Evolutionary conservation across 2,797 vertebrate species (phyloP), one percentile per base, ranked within the genome.

Genomic region (Molossus molossus): DNA sequence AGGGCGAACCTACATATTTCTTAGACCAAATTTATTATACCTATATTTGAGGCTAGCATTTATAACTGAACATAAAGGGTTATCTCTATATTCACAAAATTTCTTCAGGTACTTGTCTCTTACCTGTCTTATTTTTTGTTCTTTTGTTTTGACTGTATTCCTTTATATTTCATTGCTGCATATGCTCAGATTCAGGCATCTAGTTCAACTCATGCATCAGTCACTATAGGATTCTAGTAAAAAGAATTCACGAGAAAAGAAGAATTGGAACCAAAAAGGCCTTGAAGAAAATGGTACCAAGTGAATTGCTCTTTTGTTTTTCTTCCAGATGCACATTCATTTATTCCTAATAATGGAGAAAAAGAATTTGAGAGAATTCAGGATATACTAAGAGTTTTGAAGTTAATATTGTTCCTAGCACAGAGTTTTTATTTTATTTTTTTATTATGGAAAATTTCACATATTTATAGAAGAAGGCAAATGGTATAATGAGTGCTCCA

Each of bases 1-100:
- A 33, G 33, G 33, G 33, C 33, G 21, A 91, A 58, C 58, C 17
- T 73, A 3, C 58, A 33, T 89, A 86, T 75, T 96, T 72, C n/a
- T 95, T 14, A 91, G 67, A 45, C 3, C 27, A 93, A 18, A 77
- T 95, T 77, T 90, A 73, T 88, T 87, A 65, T 65, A n/a, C 40
- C 40, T 94, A 2, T 67, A 81, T 95, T 96, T 96, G 58, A 93
- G 85, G 23, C 70, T 90, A 81, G 33, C 53, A 64, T 85, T 85
- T 73, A 62, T 83, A 72, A 94, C 60, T 72, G 37, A 83, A 89
- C 15, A 48, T 88, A 91, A 93, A 75, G 20, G 20, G 25, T 62
- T 64, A 27, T 29, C 29, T 91, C 8, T 62, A 1, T 67, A 88
- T 57, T 87, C 70, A 76, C 27, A 84, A 80, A 55, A 73, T 84